These are phyloP conservation scores for Centruroides vittatus DNA, from an alignment of 1,140 invertebrate genomes.

Conservation along the genomic window DNA sequence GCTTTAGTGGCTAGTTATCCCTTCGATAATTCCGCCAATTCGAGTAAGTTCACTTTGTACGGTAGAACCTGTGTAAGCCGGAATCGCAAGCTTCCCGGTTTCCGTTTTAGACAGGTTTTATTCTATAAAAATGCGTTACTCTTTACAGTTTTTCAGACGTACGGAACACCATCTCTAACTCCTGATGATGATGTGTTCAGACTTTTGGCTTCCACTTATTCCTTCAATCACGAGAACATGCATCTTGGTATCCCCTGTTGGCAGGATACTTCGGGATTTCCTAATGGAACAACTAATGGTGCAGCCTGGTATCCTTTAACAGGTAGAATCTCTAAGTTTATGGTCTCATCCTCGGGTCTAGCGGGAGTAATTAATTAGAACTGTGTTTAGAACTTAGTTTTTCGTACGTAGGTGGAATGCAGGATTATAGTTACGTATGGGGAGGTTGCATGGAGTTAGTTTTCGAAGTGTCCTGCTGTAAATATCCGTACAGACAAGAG, in stretches of 20 bases:
- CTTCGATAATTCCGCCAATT: slow-evolving; percentile 79
- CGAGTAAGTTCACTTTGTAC: slow-evolving; percentile 48
- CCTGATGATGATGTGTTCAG: slow-evolving; percentile 91
- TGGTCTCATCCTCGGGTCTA: too few relatives aligned
- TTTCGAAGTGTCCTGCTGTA: slow-evolving; percentile 47
- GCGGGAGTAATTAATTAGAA: too few relatives aligned
- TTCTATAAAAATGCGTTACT: not conserved
- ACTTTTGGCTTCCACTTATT: slow-evolving; percentile 74
- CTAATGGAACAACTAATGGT: slow-evolving; percentile 77
- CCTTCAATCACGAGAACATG: slow-evolving; percentile 76
- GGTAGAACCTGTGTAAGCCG: too few relatives aligned
- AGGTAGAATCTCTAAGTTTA: slow-evolving; percentile 31
- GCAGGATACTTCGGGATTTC: slow-evolving; percentile 46
- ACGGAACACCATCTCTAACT: slow-evolving; percentile 39
- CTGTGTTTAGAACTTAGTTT: too few relatives aligned
- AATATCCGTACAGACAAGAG: slow-evolving; percentile 36
- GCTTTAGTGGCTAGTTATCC: slow-evolving; percentile 84
- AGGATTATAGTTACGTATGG: slow-evolving; percentile 50
- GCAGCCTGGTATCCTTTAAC: slow-evolving; percentile 82
- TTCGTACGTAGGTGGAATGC: slow-evolving; percentile 36
- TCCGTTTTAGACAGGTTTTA: too few relatives aligned
- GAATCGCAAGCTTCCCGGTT: too few relatives aligned
- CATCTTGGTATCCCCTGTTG: slow-evolving; percentile 65
- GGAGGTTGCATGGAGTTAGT: slow-evolving; percentile 52
- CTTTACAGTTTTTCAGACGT: slow-evolving; percentile 19